phyloP scores from a whole-genome alignment of 2,888 invertebrate genomes.

The Drosophila tripunctata region DNA sequence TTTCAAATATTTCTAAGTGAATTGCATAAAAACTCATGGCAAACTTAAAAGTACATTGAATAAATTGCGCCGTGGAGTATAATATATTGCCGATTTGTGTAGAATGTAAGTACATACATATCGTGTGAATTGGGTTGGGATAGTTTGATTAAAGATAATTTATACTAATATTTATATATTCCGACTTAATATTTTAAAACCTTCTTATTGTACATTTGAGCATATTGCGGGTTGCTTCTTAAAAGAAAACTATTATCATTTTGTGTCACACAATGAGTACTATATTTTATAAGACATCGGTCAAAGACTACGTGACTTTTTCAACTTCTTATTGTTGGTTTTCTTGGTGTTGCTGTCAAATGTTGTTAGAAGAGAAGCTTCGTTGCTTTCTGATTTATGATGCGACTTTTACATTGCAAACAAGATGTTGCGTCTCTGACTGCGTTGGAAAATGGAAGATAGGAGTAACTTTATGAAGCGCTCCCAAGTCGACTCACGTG shows the following conservation, averaged over 20 bases:
- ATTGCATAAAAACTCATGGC: too few species aligned
- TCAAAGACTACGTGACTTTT: slow-evolving; percentile 11
- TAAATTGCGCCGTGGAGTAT: too few species aligned
- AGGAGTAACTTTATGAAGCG: not conserved
- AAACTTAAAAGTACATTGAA: too few species aligned
- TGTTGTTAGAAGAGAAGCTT: not conserved
- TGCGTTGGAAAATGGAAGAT: not conserved
- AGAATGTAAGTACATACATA: too few species aligned
- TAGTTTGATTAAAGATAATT: too few species aligned
- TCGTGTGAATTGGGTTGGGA: too few species aligned
- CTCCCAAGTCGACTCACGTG: slow-evolving; percentile 31
- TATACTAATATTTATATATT: too few species aligned
- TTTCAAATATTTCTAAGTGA: too few species aligned
- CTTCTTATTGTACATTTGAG: not conserved
- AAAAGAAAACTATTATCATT: slow-evolving; percentile 3
- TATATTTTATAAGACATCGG: not conserved
- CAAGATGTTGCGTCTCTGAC: slow-evolving; percentile 4
- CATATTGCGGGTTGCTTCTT: not conserved
- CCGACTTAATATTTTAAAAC: too few species aligned
- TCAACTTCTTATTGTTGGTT: not conserved
- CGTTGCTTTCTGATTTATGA: slow-evolving; percentile 34
- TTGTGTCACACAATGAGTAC: slow-evolving; percentile 1
- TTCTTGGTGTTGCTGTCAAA: not conserved
- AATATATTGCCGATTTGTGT: too few species aligned
- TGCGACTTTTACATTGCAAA: slow-evolving; percentile 25